A percentile compares a stretch with the other conserved stretches of the same genome.
These are phyloP conservation scores for Hylaeus anthracinus DNA, from an alignment of 1,140 invertebrate species.

Conservation along the genomic window DNA sequence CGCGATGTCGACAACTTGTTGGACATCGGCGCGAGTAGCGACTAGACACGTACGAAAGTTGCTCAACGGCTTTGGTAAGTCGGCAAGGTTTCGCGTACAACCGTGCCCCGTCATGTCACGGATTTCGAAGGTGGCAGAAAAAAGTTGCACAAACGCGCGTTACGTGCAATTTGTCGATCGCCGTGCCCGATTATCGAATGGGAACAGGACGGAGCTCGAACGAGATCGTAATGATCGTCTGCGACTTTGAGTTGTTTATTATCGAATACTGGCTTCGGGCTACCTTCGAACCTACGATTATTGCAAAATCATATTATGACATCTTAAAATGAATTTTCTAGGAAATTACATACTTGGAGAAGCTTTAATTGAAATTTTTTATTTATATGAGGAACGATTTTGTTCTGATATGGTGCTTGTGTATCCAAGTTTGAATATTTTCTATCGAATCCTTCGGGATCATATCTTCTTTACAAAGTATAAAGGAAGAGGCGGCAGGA, in stretches of 20 bases:
- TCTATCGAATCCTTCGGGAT: too few species aligned
- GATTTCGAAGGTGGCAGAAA: not conserved
- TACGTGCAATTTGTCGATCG: slow-evolving; percentile 13
- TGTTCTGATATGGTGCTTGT: too few species aligned
- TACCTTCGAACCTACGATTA: too few species aligned
- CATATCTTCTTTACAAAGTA: not conserved
- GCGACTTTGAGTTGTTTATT: not conserved
- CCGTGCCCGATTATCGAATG: not conserved
- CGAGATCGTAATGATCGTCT: not conserved
- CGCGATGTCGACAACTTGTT: slow-evolving; percentile 61
- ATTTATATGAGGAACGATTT: too few species aligned
- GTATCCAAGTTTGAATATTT: too few species aligned
- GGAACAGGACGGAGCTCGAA: not conserved
- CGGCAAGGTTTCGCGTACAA: not conserved
- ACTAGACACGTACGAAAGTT: slow-evolving; percentile 33
- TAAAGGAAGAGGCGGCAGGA: not conserved
- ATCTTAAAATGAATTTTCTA: too few species aligned
- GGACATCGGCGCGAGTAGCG: slow-evolving; percentile 55
- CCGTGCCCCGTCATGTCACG: not conserved
- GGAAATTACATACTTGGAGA: too few species aligned
- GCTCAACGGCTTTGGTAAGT: slow-evolving; percentile 5
- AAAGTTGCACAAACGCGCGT: not conserved
- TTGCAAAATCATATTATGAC: too few species aligned
- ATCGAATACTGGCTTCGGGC: too few species aligned
- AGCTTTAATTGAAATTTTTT: too few species aligned